Conservation (phyloP, 2,113 vertebrate genomes). For the Pristiophorus japonicus region DNA sequence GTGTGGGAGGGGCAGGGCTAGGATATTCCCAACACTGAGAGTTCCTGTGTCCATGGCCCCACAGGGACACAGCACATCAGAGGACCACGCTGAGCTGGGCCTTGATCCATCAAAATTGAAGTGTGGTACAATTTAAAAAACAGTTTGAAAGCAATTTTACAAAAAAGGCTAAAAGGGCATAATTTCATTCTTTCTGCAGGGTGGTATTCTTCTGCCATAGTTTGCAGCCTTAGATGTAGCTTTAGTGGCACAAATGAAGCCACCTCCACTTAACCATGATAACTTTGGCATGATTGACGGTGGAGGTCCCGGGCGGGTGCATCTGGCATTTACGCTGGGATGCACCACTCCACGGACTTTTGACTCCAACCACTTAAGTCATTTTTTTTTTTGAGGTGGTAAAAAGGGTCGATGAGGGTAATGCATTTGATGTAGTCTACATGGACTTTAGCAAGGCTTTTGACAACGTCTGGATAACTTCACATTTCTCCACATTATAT, state of each 20-base stretch:
- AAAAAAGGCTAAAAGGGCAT: neutral
- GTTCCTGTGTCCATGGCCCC: neutral
- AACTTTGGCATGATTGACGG: neutral
- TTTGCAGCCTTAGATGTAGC: neutral
- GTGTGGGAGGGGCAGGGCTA: neutral
- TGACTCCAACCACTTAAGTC: neutral
- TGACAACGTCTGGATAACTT: too few relatives aligned
- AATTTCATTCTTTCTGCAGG: neutral
- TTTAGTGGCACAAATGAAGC: neutral
- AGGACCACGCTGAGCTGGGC: neutral
- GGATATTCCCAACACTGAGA: neutral
- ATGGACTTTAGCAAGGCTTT: too few relatives aligned
- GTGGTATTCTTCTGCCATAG: neutral
- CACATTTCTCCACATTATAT: too few relatives aligned
- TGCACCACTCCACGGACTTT: neutral
- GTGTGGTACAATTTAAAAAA: neutral
- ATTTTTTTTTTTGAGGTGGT: neutral
- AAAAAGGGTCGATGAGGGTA: too few relatives aligned
- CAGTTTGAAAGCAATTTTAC: neutral
- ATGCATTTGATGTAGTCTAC: too few relatives aligned
- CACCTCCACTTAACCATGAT: neutral
- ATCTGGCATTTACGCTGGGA: neutral
- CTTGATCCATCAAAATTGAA: neutral
- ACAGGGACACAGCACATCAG: neutral
- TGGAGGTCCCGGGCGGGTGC: neutral